These are phyloP conservation scores for Astreopora myriophthalma DNA, from an alignment of 64 coral and sea anemone species.

Conservation along the genomic window DNA sequence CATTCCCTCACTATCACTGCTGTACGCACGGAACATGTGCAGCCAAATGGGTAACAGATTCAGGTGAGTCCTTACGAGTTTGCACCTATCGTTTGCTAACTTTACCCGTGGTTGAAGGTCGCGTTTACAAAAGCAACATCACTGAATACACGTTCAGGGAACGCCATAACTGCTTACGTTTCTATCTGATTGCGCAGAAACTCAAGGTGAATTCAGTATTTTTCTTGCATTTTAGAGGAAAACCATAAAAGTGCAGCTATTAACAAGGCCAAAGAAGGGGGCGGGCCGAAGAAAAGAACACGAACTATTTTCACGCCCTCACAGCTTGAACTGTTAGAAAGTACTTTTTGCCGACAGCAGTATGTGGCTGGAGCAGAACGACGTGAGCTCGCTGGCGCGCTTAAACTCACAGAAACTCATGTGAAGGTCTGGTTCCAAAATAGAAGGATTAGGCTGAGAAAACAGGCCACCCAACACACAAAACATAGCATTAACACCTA, in stretches of 20 bases:
- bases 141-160: no score
- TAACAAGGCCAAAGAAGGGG: neutral
- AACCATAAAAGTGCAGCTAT: neutral
- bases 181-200: no score
- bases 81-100: neutral
- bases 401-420: conserved; percentile 61
- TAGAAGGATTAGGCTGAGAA: conserved; percentile 59
- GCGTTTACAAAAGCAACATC: no score
- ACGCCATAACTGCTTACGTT: no score
- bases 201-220: neutral
- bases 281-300: conserved; percentile 10
- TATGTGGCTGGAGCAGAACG: conserved; percentile 69
- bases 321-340: conserved; percentile 64
- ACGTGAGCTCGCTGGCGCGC: neutral
- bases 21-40: conserved; percentile 22
- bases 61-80: neutral
- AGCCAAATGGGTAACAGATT: neutral
- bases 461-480: neutral
- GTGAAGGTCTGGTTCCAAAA: conserved; percentile 80
- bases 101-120: no score
- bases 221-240: neutral
- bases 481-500: neutral
- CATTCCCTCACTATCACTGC: conserved; percentile 11
- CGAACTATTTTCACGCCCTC: conserved; percentile 64
- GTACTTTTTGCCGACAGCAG: conserved; percentile 46